These are phyloP conservation scores for Sebastes iracundus DNA, from an alignment of 2,797 vertebrate genomes.

Conservation along the genomic window DNA sequence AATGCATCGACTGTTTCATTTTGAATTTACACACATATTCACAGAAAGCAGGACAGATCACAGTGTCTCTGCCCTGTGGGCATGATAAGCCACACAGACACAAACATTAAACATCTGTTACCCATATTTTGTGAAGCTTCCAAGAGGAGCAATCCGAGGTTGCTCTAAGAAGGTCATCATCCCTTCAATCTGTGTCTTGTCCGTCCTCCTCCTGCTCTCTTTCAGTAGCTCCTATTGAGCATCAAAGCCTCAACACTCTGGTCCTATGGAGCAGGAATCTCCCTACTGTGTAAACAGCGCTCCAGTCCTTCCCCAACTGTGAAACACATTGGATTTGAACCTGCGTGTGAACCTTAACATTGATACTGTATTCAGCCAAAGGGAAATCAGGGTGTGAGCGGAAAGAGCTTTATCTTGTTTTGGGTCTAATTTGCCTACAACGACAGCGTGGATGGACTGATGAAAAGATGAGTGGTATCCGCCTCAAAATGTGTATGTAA, in stretches of 20 bases:
- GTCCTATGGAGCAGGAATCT: conserved; percentile 74
- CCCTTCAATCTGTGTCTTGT: conserved; percentile 48
- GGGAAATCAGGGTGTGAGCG: conserved; percentile 14
- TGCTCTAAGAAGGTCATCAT: conserved; percentile 54
- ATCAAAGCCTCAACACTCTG: conserved; percentile 65
- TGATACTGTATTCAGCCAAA: conserved; percentile 13
- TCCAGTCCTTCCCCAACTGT: conserved; percentile 61
- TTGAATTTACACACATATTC: conserved; percentile 7
- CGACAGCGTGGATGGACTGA: not conserved
- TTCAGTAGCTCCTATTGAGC: conserved; percentile 72
- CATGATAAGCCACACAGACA: conserved; percentile 50
- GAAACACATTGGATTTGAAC: conserved; percentile 70
- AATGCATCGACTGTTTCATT: not conserved
- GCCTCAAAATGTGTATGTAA: not conserved
- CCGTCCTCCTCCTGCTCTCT: conserved; percentile 43
- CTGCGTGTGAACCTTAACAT: conserved; percentile 65
- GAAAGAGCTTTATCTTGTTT: conserved; percentile 22
- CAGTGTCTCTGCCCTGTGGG: conserved; percentile 31
- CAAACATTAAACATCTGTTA: conserved; percentile 75
- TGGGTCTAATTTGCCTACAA: conserved; percentile 17
- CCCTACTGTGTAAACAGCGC: conserved; percentile 66
- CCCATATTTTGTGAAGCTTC: conserved; percentile 61
- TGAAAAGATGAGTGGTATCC: not conserved
- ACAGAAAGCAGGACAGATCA: conserved; percentile 20
- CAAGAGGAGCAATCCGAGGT: conserved; percentile 51